Evolutionary conservation across 2,797 vertebrate genomes (phyloP).

Genomic region (Florisuga fusca): DNA sequence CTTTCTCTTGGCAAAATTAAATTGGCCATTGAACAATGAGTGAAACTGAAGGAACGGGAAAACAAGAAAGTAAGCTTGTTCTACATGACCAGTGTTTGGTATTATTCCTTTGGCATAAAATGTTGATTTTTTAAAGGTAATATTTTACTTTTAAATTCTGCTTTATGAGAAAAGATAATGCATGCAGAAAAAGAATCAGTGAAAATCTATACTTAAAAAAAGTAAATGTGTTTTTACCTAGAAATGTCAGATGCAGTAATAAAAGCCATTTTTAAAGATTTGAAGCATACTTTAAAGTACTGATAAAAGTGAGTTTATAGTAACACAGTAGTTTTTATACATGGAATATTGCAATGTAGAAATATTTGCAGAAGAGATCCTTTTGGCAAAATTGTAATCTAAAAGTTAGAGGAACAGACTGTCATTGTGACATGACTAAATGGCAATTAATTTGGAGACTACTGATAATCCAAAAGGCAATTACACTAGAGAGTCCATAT

Average conservation of each 20-base stretch:
- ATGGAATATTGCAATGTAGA: not conserved
- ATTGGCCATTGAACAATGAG: not conserved
- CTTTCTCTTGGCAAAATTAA: not conserved
- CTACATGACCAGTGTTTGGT: not conserved
- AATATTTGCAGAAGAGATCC: not conserved
- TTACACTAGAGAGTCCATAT: not conserved
- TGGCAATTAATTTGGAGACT: not conserved
- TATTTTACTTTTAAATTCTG: not conserved
- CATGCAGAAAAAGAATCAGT: not conserved
- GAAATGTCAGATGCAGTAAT: not conserved
- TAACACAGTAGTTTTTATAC: not conserved
- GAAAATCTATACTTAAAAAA: not conserved
- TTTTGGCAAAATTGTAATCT: not conserved
- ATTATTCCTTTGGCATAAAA: not conserved
- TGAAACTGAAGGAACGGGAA: not conserved
- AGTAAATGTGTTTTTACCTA: not conserved
- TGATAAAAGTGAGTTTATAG: not conserved
- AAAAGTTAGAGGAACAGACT: not conserved
- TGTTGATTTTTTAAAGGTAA: not conserved
- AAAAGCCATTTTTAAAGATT: not conserved
- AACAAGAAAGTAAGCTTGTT: not conserved
- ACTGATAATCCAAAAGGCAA: not conserved
- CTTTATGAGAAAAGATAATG: not conserved
- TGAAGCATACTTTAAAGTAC: not conserved
- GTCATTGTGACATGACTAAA: not conserved